phyloP scores from a whole-genome alignment of 2,888 invertebrate genomes.

The Volucella inanis region DNA sequence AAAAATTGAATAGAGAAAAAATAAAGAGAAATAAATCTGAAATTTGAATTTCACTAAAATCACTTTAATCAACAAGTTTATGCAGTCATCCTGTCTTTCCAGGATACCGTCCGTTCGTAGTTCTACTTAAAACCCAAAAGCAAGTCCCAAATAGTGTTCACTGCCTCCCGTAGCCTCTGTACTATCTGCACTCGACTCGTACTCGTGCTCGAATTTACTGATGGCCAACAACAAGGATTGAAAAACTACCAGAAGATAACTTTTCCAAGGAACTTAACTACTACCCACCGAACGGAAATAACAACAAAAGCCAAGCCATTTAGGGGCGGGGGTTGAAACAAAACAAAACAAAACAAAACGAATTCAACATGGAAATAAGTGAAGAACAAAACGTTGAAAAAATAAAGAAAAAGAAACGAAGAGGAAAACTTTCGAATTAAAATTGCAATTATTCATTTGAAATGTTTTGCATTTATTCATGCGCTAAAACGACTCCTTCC shows the following conservation, averaged over 20 bases:
- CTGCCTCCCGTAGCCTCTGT: neutral
- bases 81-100: conserved; percentile 30
- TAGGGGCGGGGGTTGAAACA: neutral
- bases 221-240: neutral
- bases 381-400: neutral
- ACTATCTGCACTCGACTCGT: neutral
- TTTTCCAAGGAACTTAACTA: neutral
- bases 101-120: neutral
- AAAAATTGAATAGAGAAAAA: neutral
- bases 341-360: neutral
- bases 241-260: neutral
- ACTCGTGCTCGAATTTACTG: conserved; percentile 12
- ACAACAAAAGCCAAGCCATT: conserved; percentile 7
- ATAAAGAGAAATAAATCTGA: neutral
- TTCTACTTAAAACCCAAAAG: conserved; percentile 20
- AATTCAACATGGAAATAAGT: neutral
- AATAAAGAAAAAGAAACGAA: conserved; percentile 5
- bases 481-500: conserved; percentile 49
- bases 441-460: conserved; percentile 70
- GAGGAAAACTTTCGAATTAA: conserved; percentile 62
- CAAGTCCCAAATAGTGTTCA: conserved; percentile 11
- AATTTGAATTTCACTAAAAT: conserved; percentile 29
- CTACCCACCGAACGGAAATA: conserved; percentile 20
- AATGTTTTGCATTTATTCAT: conserved; percentile 70
- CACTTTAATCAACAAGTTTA: conserved; percentile 54